phyloP scores from a whole-genome alignment of 2,888 invertebrate genomes.

The Apodemia zela region DNA sequence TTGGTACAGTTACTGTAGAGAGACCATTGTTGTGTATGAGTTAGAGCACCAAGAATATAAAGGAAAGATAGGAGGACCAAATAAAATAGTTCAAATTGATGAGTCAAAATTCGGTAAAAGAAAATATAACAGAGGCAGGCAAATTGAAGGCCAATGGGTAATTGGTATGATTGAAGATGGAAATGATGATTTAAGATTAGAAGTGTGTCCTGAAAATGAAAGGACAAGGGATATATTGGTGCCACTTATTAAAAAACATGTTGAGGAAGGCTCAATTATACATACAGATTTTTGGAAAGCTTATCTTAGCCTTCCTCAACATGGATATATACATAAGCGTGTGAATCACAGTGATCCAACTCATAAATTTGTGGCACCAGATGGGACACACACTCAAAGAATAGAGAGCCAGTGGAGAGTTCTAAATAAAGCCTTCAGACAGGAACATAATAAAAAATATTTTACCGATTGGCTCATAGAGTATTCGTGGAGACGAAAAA shows the following conservation, averaged over 20 bases:
- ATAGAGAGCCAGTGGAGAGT: constrained; percentile 32
- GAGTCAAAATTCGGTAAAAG: constrained; percentile 31
- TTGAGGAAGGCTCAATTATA: too few species aligned
- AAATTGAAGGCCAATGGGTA: constrained; percentile 32
- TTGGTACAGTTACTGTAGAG: constrained; percentile 31
- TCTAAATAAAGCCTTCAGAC: not conserved
- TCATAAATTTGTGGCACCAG: constrained; percentile 31
- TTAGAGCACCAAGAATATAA: constrained; percentile 21
- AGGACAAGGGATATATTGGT: constrained; percentile 33
- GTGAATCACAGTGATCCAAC: constrained; percentile 19
- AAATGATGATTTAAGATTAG: constrained; percentile 35
- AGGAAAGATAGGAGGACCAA: constrained; percentile 29
- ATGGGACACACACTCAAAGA: not conserved
- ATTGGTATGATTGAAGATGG: constrained; percentile 36
- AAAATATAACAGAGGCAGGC: constrained; percentile 26
- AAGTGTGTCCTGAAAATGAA: constrained; percentile 37
- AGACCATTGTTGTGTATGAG: constrained; percentile 27
- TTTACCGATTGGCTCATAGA: not conserved
- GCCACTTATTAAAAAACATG: constrained; percentile 35
- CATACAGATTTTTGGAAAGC: too few species aligned
- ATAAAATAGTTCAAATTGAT: constrained; percentile 34
- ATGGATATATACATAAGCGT: too few species aligned
- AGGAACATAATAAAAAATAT: not conserved
- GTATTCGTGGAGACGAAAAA: not conserved
- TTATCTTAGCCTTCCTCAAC: too few species aligned